Conservation (phyloP, 2,113 vertebrate genomes). For the Gallinago paraguaiae region DNA sequence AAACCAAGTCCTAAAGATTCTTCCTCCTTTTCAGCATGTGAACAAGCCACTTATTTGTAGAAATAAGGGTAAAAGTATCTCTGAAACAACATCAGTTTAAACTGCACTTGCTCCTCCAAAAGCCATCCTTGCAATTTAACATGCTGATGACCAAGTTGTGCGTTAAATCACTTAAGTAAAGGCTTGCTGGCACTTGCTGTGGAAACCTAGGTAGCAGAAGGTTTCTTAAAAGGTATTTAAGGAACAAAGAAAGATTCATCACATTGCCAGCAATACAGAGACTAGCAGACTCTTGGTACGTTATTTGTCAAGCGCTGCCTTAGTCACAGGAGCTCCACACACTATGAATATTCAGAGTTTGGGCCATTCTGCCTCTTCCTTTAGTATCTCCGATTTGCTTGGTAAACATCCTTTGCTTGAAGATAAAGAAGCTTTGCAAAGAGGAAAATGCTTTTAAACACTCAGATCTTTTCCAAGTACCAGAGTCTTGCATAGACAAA, state of each 20-base stretch:
- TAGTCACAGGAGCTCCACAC: neutral
- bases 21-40: neutral
- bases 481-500: neutral
- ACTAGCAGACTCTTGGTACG: slow-evolving; percentile 36
- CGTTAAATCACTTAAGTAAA: neutral
- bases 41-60: neutral
- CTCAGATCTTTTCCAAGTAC: slow-evolving; percentile 44
- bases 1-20: neutral
- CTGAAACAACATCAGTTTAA: neutral
- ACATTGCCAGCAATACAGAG: slow-evolving; percentile 20
- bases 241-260: slow-evolving; percentile 43
- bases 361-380: slow-evolving; percentile 35
- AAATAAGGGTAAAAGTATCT: neutral
- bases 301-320: slow-evolving; percentile 43
- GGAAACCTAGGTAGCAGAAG: slow-evolving; percentile 26
- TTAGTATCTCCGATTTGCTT: slow-evolving; percentile 32
- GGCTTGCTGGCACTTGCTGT: neutral
- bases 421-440: slow-evolving; percentile 67
- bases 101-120: neutral
- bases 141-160: neutral
- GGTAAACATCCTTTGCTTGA: slow-evolving; percentile 57
- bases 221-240: slow-evolving; percentile 37
- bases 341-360: slow-evolving; percentile 14
- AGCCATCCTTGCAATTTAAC: neutral
- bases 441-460: slow-evolving; percentile 56